A percentile compares a stretch with the other conserved stretches of the same genome.
Conservation (phyloP, 2,113 vertebrate species). For the Oophaga pumilio region DNA sequence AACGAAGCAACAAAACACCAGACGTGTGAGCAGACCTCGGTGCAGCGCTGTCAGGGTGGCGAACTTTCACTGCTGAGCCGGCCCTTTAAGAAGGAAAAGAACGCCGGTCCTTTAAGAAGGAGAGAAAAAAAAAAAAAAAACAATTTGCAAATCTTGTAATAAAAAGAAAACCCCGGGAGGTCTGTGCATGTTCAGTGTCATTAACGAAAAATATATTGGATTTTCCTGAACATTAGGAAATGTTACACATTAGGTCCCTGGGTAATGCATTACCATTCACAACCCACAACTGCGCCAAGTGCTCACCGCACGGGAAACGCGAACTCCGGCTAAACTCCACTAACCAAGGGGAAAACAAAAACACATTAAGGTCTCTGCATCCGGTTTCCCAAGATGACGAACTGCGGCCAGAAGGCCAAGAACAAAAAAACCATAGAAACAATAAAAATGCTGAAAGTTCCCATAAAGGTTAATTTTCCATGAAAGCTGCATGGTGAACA, state of each 20-base stretch:
- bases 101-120: neutral
- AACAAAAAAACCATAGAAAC: no score
- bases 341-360: neutral
- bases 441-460: no score
- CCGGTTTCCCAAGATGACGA: slow-evolving; percentile 9
- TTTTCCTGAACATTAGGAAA: neutral
- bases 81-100: neutral
- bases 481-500: neutral
- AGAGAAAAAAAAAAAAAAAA: no score
- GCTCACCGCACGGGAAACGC: neutral
- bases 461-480: neutral
- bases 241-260: neutral
- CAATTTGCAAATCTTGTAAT: neutral
- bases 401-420: no score
- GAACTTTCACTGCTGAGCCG: neutral
- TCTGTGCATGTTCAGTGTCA: neutral
- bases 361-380: neutral
- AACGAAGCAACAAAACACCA: neutral
- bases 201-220: neutral
- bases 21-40: neutral
- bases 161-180: neutral
- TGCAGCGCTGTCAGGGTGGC: neutral
- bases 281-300: neutral
- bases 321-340: neutral
- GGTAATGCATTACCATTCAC: slow-evolving; percentile 10